These are phyloP conservation scores for Galerucella calmariensis DNA, from an alignment of 2,888 invertebrate species.

Conservation along the genomic window DNA sequence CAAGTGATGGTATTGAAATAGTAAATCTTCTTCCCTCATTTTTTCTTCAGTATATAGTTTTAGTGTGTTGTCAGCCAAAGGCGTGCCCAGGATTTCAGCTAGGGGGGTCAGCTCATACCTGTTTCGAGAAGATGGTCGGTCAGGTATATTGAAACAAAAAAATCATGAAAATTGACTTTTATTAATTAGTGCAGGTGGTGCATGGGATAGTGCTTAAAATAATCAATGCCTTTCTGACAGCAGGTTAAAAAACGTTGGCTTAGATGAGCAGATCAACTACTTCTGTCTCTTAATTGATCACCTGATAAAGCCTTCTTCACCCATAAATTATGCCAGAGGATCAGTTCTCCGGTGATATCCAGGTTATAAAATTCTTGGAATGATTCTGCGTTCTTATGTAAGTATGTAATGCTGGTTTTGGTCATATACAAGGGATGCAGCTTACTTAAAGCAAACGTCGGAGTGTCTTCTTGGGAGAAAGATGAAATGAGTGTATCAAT, in stretches of 20 bases:
- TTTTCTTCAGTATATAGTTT: no score
- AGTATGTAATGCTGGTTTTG: no score
- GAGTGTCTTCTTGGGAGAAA: slow-evolving; percentile 37
- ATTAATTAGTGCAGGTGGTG: no score
- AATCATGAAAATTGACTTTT: not conserved
- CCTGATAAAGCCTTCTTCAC: slow-evolving; percentile 24
- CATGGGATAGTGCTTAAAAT: no score
- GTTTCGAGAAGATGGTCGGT: slow-evolving; percentile 17
- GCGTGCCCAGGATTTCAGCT: slow-evolving; percentile 13
- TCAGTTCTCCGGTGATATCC: slow-evolving; percentile 27
- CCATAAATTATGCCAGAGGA: slow-evolving; percentile 31
- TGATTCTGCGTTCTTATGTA: no score
- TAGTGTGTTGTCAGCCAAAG: no score
- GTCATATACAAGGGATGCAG: slow-evolving; percentile 31
- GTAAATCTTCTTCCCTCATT: no score
- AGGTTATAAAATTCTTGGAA: not conserved
- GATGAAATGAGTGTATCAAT: slow-evolving; percentile 37
- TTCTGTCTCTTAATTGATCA: slow-evolving; percentile 30
- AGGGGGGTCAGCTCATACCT: slow-evolving; percentile 16
- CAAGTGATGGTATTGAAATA: no score
- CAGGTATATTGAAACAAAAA: slow-evolving; percentile 15
- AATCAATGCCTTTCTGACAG: no score
- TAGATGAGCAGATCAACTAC: slow-evolving; percentile 7
- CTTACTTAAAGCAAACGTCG: slow-evolving; percentile 31
- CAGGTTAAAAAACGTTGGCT: not conserved